Evolutionary conservation across 1,140 invertebrate species (phyloP), one percentile per base, ranked within the genome.

Genomic region (Bombus soroeensis): DNA sequence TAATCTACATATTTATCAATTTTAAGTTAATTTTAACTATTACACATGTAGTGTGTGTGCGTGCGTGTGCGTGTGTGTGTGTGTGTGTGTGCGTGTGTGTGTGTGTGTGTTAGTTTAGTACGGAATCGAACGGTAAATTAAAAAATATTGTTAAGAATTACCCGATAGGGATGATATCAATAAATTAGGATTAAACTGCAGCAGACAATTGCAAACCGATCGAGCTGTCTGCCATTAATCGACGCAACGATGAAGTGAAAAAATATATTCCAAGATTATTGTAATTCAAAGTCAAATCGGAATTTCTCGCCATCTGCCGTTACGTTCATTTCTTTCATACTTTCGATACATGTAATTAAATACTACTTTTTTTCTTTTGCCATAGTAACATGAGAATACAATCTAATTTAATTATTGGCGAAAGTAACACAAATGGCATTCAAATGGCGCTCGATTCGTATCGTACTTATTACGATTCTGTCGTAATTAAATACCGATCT

Each of bases 141-240:
- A n/a, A n/a, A 43, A 43, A 47, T 15, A 47, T 47, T 47, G 43
- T 47, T 47, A 47, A 47, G 43, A 47, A 47, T 15, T 47, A 47
- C 4, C 43, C 13, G 13, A 47, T 18, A 18, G 0, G 43, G 0
- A 0, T 5, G 43, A 47, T 47, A 47, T 47, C 43, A 0, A 47
- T 18, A 18, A 47, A 18, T 47, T 18, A 47, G 43, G 43, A 47
- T 47, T 66, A 66, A 13, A 34, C 18, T 34, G 12, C 0, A 74
- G 43, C 43, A 1, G 15, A 47, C 43, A 47, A 47, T 47, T 5
- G 43, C 43, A 18, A 47, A 18, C 43, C 43, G 43, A 47, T 18
- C 15, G 15, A 47, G 15, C 43, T 5, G 18, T 18, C 15, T 5
- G 1, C 5, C 15, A 5, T 47, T 47, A 47, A 47, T 47, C 13